Evolutionary conservation across 2,113 vertebrate species (phyloP), one percentile per base, ranked within the genome.

Genomic region (Lophotis ruficrista): DNA sequence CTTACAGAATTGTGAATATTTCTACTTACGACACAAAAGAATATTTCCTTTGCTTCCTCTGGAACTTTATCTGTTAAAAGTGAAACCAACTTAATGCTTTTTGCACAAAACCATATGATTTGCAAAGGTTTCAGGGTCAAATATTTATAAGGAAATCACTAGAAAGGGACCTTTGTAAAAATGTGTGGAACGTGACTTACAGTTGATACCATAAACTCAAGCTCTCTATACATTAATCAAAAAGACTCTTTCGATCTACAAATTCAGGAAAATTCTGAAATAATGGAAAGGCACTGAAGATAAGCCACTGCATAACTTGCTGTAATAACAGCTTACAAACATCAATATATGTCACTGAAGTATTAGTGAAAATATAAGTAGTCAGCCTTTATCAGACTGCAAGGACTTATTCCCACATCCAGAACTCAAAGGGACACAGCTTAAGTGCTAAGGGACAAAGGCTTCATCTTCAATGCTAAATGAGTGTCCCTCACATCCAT

Each of bases 181-280:
- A 53, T 12, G 6, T 35, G 69, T 4, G 24, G 15, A 69, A 70
- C 1, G 0, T 60, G 15, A 69, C 31, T 57, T 48, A 25, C 0
- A 73, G 31, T 4, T 92, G 41, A 87, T 14, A 51, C 10, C 11
- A 37, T 4, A 41, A 7, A 57, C 12, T 28, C 24, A 21, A 56
- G 31, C 14, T 66, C 10, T 54, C n/a, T 60, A 10, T 17, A 54
- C 11, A 31, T 50, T 45, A 24, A 62, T 24, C 22, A 50, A 31
- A 75, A 56, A 68, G 50, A 76, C 3, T 5, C 12, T 41, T 89
- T 77, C 27, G 65, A 57, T 5, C 11, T 62, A 57, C 11, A 57
- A 45, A 77, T 65, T 81, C 35, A 73, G 37, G 24, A 84, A 87
- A 73, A 78, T 4, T 14, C 13, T 78, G 45, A 89, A 70, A 54